Conservation (phyloP, 2,888 invertebrate species). For the Heteromurus nitidus region DNA sequence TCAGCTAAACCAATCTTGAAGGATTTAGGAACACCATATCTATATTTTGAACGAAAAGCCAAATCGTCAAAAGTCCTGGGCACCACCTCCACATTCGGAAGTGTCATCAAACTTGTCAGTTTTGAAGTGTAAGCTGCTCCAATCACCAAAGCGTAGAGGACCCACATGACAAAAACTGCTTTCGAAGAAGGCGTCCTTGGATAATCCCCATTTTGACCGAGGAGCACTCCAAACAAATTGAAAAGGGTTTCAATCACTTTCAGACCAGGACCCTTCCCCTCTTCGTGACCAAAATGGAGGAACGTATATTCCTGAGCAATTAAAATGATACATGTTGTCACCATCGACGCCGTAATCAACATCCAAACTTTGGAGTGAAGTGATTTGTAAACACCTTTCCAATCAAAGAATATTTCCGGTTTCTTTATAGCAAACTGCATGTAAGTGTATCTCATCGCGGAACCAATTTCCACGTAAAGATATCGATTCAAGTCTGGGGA, state of each 20-base stretch:
- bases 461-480: slow-evolving; percentile 6
- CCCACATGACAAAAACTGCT: background rate
- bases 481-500: slow-evolving; percentile 31
- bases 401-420: slow-evolving; percentile 34
- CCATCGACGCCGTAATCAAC: background rate
- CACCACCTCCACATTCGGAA: background rate
- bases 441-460: slow-evolving; percentile 24
- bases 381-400: slow-evolving; percentile 48
- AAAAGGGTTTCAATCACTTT: too few relatives aligned
- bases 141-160: background rate
- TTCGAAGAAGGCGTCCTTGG: background rate
- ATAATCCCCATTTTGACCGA: too few relatives aligned
- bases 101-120: background rate
- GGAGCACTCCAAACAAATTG: too few relatives aligned
- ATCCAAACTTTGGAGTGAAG: slow-evolving; percentile 39
- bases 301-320: background rate
- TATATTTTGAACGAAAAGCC: background rate
- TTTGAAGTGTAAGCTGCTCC: slow-evolving; percentile 1
- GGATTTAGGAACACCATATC: background rate
- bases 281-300: too few relatives aligned
- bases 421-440: slow-evolving; percentile 40
- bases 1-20: background rate
- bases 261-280: too few relatives aligned
- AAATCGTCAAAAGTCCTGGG: background rate
- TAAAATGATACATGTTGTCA: slow-evolving; percentile 22